Base-by-base conservation (phyloP, 1,140 invertebrate genomes). In the Drosophila erecta region DNA sequence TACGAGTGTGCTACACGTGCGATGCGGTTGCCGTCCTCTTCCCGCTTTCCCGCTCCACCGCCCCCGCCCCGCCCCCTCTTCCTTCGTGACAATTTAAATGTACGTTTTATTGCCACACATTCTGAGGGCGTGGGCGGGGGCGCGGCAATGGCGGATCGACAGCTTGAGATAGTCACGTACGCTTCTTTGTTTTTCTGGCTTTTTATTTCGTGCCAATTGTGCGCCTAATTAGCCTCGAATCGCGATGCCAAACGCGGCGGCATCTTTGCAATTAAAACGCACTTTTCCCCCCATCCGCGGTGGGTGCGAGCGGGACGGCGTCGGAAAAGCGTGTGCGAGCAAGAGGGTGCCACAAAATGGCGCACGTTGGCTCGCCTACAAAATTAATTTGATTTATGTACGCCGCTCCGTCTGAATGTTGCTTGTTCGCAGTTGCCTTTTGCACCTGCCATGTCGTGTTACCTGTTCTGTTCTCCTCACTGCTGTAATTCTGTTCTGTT, bases 341-440 rank as follows among this genome's bases (percentile, higher is more conserved):
- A 30, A 46, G 50, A 37, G 44, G 51, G 41, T 35, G 60, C 64
- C 49, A 76, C 76, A 84, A 84, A 83, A 84, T 84, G 81, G 72
- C 76, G 81, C 66, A 85, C 74, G 81, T 78, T 81, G 81, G 77
- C 76, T 80, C 65, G 73, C 64, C 76, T 83, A 76, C 83, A 83
- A 87, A 89, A 90, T 90, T 89, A 87, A 90, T 90, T 87, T 90
- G 87, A 90, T 91, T 90, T 90, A 90, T 89, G 76, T 71, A 61
- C 61, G 57, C 57, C 44, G 15, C 56, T 73, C 55, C 57, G 56
- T 44, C 41, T 77, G 47, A 76, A 60, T 78, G 75, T 54, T 69
- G 71, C 66, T 47, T 72, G 65, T 53, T 72, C 64, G 65, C 50
- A 47, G 70, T 76, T 72, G 78, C 49, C 58, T 71, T 59, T 76